Evolutionary conservation across 2,797 vertebrate genomes (phyloP), one percentile per base, ranked within the genome.

Genomic region (Miichthys miiuy): DNA sequence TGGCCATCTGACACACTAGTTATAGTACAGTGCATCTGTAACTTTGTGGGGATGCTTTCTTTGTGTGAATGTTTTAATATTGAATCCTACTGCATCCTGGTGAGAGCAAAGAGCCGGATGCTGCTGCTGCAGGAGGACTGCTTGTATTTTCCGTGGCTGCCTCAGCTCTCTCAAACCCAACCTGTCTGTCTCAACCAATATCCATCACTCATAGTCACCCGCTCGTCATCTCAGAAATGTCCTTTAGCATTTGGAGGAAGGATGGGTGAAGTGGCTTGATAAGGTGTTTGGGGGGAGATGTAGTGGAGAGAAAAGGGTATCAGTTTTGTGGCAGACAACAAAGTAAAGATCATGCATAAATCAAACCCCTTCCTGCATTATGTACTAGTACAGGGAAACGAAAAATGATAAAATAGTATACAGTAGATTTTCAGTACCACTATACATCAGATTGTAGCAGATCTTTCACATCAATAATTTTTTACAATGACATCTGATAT

Each of bases 161-260:
- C 72, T 66, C 69, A 41, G 67, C 69, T 27, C 68, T 81, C 21
- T 71, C 54, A 72, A 77, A 84, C 82, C 62, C 34, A 71, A 60
- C 52, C n/a, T 41, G 70, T 85, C 86, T 81, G 80, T 87, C 85
- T 83, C 16, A 61, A 75, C 70, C 42, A 41, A 62, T 84, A 76
- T 80, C 81, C 72, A 76, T 91, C 86, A 87, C 66, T 87, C 83
- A 72, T 61, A 51, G 78, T 83, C 81, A 72, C 34, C 65, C 75
- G 51, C 75, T 87, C 42, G 57, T 89, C 86, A 86, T 86, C 84
- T 82, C 82, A 68, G 57, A 79, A 77, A 84, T 77, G 89, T 84
- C 83, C 55, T 48, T 81, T 69, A 83, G 72, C 73, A 72, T 89
- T 86, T 77, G 67, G 34, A 61, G 48, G 72, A 77, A 52, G 75